These are phyloP conservation scores for Plotosus lineatus DNA, from an alignment of 2,113 vertebrate genomes.

Conservation along the genomic window DNA sequence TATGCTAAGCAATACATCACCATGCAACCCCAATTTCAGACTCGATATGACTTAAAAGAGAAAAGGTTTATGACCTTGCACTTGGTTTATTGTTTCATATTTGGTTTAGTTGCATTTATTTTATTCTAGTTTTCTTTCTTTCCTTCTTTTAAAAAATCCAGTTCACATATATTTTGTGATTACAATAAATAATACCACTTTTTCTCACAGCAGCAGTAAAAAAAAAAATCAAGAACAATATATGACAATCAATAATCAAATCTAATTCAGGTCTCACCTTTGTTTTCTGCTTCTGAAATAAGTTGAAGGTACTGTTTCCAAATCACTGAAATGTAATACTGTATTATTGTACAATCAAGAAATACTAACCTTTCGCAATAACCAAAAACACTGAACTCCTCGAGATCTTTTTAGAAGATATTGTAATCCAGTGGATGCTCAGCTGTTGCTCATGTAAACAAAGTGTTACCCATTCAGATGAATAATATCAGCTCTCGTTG, in stretches of 20 bases:
- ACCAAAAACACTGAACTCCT: no score
- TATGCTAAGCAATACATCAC: no score
- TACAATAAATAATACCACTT: neutral
- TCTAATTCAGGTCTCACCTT: slow-evolving; percentile 3
- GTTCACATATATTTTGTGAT: neutral
- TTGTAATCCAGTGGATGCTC: neutral
- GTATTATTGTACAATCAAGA: neutral
- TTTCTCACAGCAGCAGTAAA: neutral
- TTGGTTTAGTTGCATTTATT: neutral
- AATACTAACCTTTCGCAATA: no score
- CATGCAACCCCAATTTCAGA: no score
- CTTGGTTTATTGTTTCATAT: neutral
- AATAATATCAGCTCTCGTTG: neutral
- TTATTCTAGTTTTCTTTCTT: no score
- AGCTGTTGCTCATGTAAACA: neutral
- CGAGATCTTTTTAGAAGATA: neutral
- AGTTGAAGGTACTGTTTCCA: neutral
- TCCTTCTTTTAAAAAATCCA: no score
- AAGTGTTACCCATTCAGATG: neutral
- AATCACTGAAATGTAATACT: neutral
- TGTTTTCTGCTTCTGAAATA: neutral
- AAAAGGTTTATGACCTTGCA: neutral
- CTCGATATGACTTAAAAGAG: neutral
- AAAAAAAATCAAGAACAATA: neutral
- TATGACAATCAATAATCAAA: neutral